These are phyloP conservation scores for Tadarida brasiliensis DNA, from an alignment of 2,797 vertebrate species.

Conservation along the genomic window DNA sequence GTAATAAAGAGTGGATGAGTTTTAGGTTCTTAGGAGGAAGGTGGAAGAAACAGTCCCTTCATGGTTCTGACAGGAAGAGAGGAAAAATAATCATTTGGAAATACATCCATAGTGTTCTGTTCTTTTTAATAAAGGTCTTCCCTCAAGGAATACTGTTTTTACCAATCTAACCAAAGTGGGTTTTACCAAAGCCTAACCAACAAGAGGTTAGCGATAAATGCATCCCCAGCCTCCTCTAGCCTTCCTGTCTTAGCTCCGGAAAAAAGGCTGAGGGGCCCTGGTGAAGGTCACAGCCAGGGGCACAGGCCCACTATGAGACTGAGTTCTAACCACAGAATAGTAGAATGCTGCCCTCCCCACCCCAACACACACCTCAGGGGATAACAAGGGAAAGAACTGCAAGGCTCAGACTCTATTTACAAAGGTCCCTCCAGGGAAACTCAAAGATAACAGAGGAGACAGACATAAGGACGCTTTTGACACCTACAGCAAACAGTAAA, in stretches of 20 bases:
- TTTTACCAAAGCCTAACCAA: neutral
- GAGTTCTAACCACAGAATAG: neutral
- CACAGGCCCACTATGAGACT: neutral
- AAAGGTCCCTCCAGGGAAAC: neutral
- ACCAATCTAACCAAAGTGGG: neutral
- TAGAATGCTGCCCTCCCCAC: neutral
- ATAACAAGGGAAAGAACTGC: neutral
- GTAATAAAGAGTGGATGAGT: neutral
- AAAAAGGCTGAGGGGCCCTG: neutral
- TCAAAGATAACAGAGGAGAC: neutral
- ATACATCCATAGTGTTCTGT: neutral
- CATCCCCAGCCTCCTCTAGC: neutral
- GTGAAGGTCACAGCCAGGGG: neutral
- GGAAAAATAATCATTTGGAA: neutral
- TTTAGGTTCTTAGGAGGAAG: neutral
- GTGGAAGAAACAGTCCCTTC: neutral
- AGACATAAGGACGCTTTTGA: neutral
- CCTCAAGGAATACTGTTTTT: neutral
- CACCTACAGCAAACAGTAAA: neutral
- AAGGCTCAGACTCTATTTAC: neutral
- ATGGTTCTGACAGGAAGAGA: neutral
- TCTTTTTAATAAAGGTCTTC: neutral
- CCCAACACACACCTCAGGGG: too few species aligned
- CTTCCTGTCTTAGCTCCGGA: neutral
- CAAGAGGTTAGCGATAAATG: neutral